Base-by-base conservation (phyloP, 2,888 invertebrate species). In the Stenodema calcarata region DNA sequence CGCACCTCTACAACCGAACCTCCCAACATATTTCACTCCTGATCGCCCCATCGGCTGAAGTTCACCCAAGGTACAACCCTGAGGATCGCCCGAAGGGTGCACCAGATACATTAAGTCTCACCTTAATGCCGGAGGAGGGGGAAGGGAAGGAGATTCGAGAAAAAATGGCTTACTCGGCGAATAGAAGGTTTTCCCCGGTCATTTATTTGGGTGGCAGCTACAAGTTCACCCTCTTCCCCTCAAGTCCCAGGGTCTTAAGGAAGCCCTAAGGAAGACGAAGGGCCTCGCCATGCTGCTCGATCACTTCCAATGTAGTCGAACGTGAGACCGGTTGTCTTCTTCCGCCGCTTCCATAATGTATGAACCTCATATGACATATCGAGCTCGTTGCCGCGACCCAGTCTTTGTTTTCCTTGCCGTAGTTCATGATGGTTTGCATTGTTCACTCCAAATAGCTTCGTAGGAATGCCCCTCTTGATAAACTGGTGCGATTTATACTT, bases 131-230 rank as follows among this genome's bases (percentile, higher is more conserved):
- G 4, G 11, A 2, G 7, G 18, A 12, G 44, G 4, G 11, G 4
- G 7, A 23, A 12, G 44, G 27, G 78, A 7, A 78, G 14, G 78
- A 41, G 42, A 1, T 16, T 18, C 27, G 78, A 12, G 78, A 42
- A 41, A 42, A 44, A n/a, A 18, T 44, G 12, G 16, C 42, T 42
- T 78, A n/a, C 70, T 14, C 18, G 18, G 27, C 18, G 12, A 23
- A 23, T 18, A 44, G 44, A n/a, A 23, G 41, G 78, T 42, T 73
- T 78, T 44, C 78, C 27, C 7, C 44, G 78, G 78, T 44, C 78
- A 78, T 78, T 78, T 78, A 78, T 78, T 78, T 78, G 42, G 16
- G 18, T 78, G 78, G 78, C 78, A 78, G 78, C 78, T 78, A 78
- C 78, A 78, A 78, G 78, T 78, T 78, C 78, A 44, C 16, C n/a